These are phyloP conservation scores for Agriopis aurantiaria DNA, from an alignment of 2,888 invertebrate genomes.

Conservation along the genomic window DNA sequence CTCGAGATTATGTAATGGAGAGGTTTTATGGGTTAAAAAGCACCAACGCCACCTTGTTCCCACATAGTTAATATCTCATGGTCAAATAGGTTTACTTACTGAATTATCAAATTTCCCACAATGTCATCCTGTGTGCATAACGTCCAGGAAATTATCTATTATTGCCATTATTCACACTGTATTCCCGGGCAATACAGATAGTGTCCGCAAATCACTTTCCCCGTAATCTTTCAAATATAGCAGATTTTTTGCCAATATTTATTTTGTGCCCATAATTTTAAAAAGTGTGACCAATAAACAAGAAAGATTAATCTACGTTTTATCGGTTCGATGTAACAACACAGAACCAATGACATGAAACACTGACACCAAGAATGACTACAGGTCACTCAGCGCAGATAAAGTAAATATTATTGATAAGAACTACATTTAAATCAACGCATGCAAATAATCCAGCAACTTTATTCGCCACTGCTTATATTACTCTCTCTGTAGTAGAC, in stretches of 20 bases:
- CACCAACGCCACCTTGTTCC: neutral
- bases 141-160: neutral
- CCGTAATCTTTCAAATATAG: neutral
- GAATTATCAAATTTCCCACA: neutral
- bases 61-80: neutral
- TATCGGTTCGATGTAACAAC: slow-evolving; percentile 56
- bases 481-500: slow-evolving; percentile 7
- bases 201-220: neutral
- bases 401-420: slow-evolving; percentile 66
- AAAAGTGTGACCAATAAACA: slow-evolving; percentile 21
- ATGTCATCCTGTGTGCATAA: neutral
- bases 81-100: neutral
- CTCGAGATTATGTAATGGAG: too few species aligned
- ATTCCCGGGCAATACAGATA: neutral
- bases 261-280: neutral
- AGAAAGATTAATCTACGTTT: slow-evolving; percentile 41
- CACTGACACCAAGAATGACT: slow-evolving; percentile 67
- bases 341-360: slow-evolving; percentile 64
- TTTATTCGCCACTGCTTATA: slow-evolving; percentile 40
- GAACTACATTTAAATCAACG: slow-evolving; percentile 58
- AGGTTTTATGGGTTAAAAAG: neutral
- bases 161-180: neutral
- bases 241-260: neutral
- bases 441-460: slow-evolving; percentile 56
- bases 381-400: slow-evolving; percentile 68